Evolutionary conservation across 2,113 vertebrate species (phyloP).

Genomic region (Progne subis): DNA sequence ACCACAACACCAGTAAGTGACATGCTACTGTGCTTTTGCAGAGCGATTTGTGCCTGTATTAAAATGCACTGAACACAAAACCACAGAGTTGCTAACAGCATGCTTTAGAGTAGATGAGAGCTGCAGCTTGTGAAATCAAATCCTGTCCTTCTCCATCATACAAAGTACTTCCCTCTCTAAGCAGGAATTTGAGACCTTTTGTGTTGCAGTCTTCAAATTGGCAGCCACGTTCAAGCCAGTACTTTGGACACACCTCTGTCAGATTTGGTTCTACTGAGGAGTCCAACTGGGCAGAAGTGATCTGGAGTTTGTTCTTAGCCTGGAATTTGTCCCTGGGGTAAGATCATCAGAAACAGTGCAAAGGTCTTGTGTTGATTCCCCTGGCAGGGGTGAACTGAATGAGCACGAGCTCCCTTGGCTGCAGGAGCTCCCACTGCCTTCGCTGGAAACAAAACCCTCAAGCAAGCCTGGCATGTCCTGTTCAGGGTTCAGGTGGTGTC

Average conservation of each 20-base stretch:
- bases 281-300: not conserved
- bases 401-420: not conserved
- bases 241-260: not conserved
- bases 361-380: constrained; percentile 15
- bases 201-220: not conserved
- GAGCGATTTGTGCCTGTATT: not conserved
- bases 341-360: not conserved
- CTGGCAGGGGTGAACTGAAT: not conserved
- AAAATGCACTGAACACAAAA: not conserved
- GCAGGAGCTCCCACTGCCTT: not conserved
- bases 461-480: not conserved
- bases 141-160: not conserved
- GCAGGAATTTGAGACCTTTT: not conserved
- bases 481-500: not conserved
- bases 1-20: constrained; percentile 97
- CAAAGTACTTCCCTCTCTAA: not conserved
- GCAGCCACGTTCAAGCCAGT: not conserved
- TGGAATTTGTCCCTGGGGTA: constrained; percentile 45
- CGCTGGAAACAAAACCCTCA: not conserved
- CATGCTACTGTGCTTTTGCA: not conserved
- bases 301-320: constrained; percentile 37
- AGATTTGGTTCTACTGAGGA: not conserved
- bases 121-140: not conserved
- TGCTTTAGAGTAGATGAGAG: not conserved
- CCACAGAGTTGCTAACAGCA: not conserved